Evolutionary conservation across 1,140 invertebrate species (phyloP), one percentile per base, ranked within the genome.

Genomic region (Pseudachorutes palmiensis): DNA sequence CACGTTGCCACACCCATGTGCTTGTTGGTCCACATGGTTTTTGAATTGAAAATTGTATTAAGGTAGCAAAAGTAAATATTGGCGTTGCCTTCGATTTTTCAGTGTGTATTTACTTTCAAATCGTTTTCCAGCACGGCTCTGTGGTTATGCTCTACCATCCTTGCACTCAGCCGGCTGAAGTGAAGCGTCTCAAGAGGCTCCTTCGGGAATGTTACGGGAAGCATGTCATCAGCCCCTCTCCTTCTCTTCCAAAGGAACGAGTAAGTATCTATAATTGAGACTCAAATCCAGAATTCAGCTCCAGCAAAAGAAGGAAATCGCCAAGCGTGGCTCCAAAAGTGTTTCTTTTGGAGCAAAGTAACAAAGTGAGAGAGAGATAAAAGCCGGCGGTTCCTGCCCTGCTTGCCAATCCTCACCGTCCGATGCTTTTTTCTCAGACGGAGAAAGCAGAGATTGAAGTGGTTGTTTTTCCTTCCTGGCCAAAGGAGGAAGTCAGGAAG

Each of bases 111-210:
- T 55, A 55, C 12, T 55, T 55, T 55, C 51, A 30, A 28, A 29
- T 41, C 2, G 3, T 32, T 22, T 77, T 79, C 31, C 74, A 88
- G 83, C 91, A 94, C 78, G 91, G 92, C 62, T 86, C 86, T 2
- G 81, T 94, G 45, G 88, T 91, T 0, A 86, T 92, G 83, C 77
- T 94, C 9, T 93, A 92, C 76, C 90, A 95, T 82, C 92, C 92
- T 1, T 95, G 92, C 80, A 87, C 89, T 9, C 83, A 89, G 78
- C 80, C 79, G 1, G 68, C 79, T 2, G 82, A 89, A 79, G 83
- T 93, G 0, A 75, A 84, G 36, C 71, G 78, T 57, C 78, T 94
- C 64, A 84, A 82, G 75, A 76, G 79, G 51, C 66, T 92, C 1
- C 83, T 94, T 0, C 82, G 75, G 29, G 78, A 78, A 1, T 95